Percentiles rank a stretch among this genome's conserved stretches.
These are phyloP conservation scores for Hydropsyche betteni DNA, from an alignment of 2,888 invertebrate species.

Conservation along the genomic window DNA sequence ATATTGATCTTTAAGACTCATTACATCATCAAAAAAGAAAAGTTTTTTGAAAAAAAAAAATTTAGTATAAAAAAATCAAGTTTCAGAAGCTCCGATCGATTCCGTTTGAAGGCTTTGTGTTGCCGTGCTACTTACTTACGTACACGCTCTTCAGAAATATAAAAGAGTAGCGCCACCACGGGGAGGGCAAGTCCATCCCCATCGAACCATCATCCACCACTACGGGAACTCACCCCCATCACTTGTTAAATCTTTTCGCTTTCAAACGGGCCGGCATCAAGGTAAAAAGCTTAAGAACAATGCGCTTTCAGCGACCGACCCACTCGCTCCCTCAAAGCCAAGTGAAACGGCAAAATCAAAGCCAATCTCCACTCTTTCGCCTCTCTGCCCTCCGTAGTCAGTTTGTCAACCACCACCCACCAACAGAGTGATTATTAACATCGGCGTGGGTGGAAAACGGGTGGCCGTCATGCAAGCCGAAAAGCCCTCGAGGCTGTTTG, in stretches of 20 bases:
- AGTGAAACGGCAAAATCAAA: slow-evolving; percentile 45
- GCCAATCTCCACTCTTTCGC: slow-evolving; percentile 46
- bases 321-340: slow-evolving; percentile 33
- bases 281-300: slow-evolving; percentile 49
- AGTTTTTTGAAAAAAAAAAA: no score
- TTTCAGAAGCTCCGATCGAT: neutral
- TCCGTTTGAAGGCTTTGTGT: slow-evolving; percentile 24
- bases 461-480: slow-evolving; percentile 1
- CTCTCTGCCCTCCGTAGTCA: slow-evolving; percentile 35
- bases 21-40: no score
- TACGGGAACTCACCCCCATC: slow-evolving; percentile 33
- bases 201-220: neutral
- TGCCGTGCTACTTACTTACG: slow-evolving; percentile 10
- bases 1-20: no score
- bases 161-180: slow-evolving; percentile 20
- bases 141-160: slow-evolving; percentile 21
- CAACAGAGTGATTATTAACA: slow-evolving; percentile 39
- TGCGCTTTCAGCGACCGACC: slow-evolving; percentile 38
- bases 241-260: slow-evolving; percentile 50
- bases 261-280: slow-evolving; percentile 43
- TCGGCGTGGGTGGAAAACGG: neutral
- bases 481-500: slow-evolving; percentile 36
- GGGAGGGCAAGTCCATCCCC: slow-evolving; percentile 1
- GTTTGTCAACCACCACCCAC: slow-evolving; percentile 21
- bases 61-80: no score